Conservation (phyloP, 2,888 invertebrate species). For the Dolichomitus sp. region DNA sequence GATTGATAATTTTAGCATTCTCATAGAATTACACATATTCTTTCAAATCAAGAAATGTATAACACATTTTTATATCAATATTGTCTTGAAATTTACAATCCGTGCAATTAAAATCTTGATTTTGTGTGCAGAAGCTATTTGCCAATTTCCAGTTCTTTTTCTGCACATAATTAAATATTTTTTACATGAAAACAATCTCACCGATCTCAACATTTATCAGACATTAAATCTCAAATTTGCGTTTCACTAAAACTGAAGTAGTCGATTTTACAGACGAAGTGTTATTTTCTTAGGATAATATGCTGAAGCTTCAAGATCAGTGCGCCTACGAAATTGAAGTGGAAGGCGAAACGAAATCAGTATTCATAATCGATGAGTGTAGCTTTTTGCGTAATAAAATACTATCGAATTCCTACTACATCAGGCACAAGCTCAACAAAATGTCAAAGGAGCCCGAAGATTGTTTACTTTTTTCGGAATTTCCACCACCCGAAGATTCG, state of each 20-base stretch:
- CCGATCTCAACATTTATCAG: too few relatives aligned
- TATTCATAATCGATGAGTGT: slow-evolving; percentile 78
- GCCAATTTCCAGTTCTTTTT: too few relatives aligned
- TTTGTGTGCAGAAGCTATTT: too few relatives aligned
- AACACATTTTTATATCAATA: too few relatives aligned
- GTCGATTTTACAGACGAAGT: background rate
- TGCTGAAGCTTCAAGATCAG: slow-evolving; percentile 78
- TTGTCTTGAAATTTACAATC: too few relatives aligned
- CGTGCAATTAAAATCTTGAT: too few relatives aligned
- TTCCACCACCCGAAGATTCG: slow-evolving; percentile 75
- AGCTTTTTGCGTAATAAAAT: slow-evolving; percentile 79
- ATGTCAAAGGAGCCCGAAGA: slow-evolving; percentile 72
- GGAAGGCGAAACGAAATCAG: slow-evolving; percentile 69
- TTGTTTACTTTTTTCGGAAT: slow-evolving; percentile 75
- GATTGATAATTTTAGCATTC: too few relatives aligned
- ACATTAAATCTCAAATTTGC: too few relatives aligned
- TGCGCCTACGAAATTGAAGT: slow-evolving; percentile 71
- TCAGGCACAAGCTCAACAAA: slow-evolving; percentile 72
- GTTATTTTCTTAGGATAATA: slow-evolving; percentile 72
- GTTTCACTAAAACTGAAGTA: background rate
- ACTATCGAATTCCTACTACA: slow-evolving; percentile 77
- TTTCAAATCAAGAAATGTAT: too few relatives aligned
- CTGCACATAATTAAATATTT: too few relatives aligned
- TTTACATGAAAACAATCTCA: too few relatives aligned
- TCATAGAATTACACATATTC: too few relatives aligned